Base-by-base conservation (phyloP, 2,888 invertebrate species). In the Cantharis lateralis region DNA sequence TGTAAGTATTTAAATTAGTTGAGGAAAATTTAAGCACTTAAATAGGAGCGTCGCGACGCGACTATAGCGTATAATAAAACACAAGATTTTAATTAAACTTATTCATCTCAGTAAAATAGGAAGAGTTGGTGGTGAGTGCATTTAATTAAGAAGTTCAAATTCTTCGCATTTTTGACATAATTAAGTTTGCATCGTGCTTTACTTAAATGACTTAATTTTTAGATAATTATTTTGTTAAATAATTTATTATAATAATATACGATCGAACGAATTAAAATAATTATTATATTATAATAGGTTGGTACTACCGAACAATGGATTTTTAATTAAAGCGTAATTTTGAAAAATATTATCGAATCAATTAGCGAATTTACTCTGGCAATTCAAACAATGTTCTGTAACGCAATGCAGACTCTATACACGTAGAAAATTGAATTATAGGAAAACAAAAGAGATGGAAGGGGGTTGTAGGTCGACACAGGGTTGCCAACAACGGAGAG, bases 51-150 rank as follows among this genome's bases (percentile, higher is more conserved):
- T 75, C 76, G 74, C 62, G 75, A 70, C 76, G 76, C 74, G 74
- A 76, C 78, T 76, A 72, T 74, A 74, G 80, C 80, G 81, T 84
- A 87, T 85, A 87, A 87, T 88, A 88, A 88, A 88, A 87, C 86
- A 87, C 86, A 86, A 87, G 86, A 87, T 86, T 88, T 88, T 88
- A 88, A 88, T 88, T 88, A 88, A 88, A 88, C 87, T 88, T 88
- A 88, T 88, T 88, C 88, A 88, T 88, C 88, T 87, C 86, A 85
- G 84, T 85, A 87, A 88, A 88, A 87, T 87, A 85, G 87, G 85
- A 86, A 85, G 85, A 86, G 81, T 74, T 84, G 84, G 83, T 76
- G 85, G 83, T 86, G 87, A 88, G 86, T 88, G 87, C 88, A 88
- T 88, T 88, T 88, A 88, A 88, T 88, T 88, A 88, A 87, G 87